phyloP scores from a whole-genome alignment of 2,888 invertebrate species.

The Apamea sordens region DNA sequence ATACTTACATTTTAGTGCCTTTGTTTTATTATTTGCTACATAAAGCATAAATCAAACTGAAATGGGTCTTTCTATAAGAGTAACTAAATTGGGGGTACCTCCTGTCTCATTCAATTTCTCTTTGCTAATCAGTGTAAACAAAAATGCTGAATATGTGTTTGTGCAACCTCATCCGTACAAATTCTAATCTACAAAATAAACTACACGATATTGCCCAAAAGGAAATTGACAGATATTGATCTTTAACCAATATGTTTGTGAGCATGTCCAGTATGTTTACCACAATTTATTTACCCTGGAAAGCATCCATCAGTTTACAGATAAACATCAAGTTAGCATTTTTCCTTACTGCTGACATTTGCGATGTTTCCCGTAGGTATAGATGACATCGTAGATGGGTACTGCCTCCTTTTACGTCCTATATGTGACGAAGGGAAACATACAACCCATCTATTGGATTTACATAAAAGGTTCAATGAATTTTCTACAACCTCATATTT shows the following conservation, averaged over 20 bases:
- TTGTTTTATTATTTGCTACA: not conserved
- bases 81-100: not conserved
- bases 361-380: slow-evolving; percentile 43
- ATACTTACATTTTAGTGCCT: slow-evolving; percentile 3
- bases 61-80: not conserved
- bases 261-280: slow-evolving; percentile 18
- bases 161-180: not conserved
- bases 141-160: not conserved
- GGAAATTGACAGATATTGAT: slow-evolving; percentile 14
- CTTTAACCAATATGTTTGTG: slow-evolving; percentile 28
- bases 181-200: slow-evolving; percentile 19
- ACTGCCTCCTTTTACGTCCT: slow-evolving; percentile 47
- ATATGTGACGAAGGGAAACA: slow-evolving; percentile 66
- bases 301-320: slow-evolving; percentile 39
- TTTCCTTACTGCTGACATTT: slow-evolving; percentile 54
- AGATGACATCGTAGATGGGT: slow-evolving; percentile 28
- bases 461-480: slow-evolving; percentile 75
- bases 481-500: slow-evolving; percentile 63
- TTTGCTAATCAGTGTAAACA: not conserved
- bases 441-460: slow-evolving; percentile 74
- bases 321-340: slow-evolving; percentile 52
- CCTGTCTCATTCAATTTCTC: not conserved
- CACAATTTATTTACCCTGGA: slow-evolving; percentile 51
- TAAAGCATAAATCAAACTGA: not conserved
- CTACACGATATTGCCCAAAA: not conserved